Conservation (phyloP, 2,888 invertebrate species). For the Chymomyza fuscimana region DNA sequence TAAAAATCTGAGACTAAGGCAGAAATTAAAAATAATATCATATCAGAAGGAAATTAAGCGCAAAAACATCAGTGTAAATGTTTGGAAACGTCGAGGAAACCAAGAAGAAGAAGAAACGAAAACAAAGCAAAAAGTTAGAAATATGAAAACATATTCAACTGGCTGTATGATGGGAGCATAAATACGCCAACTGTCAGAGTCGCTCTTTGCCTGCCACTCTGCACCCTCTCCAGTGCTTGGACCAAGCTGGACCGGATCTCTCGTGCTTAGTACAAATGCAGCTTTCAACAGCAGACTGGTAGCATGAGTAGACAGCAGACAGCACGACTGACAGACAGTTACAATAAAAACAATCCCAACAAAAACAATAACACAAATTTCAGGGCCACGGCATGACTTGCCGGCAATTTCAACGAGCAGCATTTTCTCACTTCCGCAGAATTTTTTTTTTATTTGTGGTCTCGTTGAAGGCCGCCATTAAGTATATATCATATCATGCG, state of each 20-base stretch:
- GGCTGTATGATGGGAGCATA: not conserved
- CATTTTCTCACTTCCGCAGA: conserved; percentile 39
- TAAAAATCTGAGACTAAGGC: conserved; percentile 45
- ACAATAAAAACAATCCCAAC: not conserved
- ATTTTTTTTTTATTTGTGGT: not conserved
- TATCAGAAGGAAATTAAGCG: conserved; percentile 62
- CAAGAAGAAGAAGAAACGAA: conserved; percentile 1
- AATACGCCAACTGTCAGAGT: conserved; percentile 15
- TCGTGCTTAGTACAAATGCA: conserved; percentile 9
- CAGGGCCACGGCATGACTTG: conserved; percentile 5
- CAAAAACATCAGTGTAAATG: conserved; percentile 61
- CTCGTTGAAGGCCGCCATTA: conserved; percentile 34
- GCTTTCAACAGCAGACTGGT: conserved; percentile 5
- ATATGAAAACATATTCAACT: conserved; percentile 14
- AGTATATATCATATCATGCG: conserved; percentile 26
- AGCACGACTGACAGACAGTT: conserved; percentile 7
- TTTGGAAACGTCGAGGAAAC: conserved; percentile 32
- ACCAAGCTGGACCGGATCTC: conserved; percentile 22
- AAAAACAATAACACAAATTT: conserved; percentile 5
- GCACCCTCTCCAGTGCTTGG: conserved; percentile 7
- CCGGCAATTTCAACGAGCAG: conserved; percentile 18
- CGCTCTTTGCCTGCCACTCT: not conserved
- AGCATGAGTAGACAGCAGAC: not conserved
- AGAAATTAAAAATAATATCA: conserved; percentile 53
- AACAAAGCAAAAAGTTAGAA: conserved; percentile 26